Percentiles rank a stretch among this genome's conserved stretches.
Evolutionary conservation across 2,888 invertebrate genomes (phyloP).

Genomic region (Tipula vernalis): DNA sequence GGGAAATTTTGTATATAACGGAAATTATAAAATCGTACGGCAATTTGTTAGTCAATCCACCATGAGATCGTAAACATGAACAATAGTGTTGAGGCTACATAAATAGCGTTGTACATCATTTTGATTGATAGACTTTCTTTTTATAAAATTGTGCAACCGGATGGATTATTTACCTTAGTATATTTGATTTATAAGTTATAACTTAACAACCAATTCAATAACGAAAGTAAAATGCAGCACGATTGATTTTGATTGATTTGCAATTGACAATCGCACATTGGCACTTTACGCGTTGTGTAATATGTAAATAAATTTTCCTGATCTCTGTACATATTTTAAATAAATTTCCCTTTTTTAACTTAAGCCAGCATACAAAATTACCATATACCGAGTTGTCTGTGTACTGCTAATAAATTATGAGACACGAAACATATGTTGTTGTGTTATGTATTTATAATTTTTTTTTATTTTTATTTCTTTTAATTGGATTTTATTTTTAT

Average conservation of each 20-base stretch:
- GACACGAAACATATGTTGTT: slow-evolving; percentile 4
- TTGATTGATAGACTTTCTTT: background rate
- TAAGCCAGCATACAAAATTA: background rate
- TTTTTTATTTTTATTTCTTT: background rate
- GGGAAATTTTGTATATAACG: too few species aligned
- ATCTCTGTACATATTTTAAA: background rate
- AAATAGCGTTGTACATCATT: background rate
- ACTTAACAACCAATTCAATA: background rate
- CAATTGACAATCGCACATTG: background rate
- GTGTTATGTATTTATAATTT: background rate
- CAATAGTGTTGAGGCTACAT: background rate
- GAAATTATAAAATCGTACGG: too few species aligned
- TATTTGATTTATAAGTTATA: background rate
- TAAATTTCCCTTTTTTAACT: background rate
- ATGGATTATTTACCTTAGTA: background rate
- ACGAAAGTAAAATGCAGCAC: background rate
- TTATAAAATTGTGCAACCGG: background rate
- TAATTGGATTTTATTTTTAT: background rate
- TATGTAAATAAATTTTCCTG: background rate
- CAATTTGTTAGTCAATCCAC: too few species aligned
- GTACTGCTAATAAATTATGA: background rate
- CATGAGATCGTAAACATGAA: too few species aligned
- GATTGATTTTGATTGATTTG: background rate
- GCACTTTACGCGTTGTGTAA: background rate
- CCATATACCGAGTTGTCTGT: background rate